Evolutionary conservation across 2,113 vertebrate genomes (phyloP).

Genomic region (Brachypteracias leptosomus): DNA sequence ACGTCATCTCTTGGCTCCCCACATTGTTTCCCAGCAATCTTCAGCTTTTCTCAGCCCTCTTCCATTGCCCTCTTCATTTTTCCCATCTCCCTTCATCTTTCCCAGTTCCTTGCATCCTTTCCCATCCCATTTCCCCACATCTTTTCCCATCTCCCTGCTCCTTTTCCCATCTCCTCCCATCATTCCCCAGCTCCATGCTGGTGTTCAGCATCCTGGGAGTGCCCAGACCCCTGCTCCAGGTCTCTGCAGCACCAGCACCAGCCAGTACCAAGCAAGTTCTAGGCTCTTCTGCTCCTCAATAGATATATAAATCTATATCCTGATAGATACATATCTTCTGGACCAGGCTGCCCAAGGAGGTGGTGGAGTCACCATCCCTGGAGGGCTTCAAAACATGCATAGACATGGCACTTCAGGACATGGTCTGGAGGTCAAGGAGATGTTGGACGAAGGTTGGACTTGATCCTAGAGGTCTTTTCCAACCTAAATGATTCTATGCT

Average conservation of each 20-base stretch:
- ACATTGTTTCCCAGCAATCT: not conserved
- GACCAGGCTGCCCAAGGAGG: no score
- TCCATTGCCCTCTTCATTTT: not conserved
- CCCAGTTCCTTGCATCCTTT: not conserved
- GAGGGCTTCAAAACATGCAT: no score
- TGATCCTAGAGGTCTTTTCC: no score
- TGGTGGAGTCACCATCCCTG: no score
- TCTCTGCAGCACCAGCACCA: not conserved
- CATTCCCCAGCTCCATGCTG: not conserved
- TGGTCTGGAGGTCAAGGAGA: no score
- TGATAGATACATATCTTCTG: not conserved
- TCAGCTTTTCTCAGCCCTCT: no score
- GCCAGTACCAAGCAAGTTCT: not conserved
- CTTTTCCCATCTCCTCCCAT: not conserved
- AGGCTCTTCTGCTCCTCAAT: not conserved
- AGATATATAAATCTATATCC: not conserved
- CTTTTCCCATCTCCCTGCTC: not conserved
- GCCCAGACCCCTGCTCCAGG: not conserved
- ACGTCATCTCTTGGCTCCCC: not conserved
- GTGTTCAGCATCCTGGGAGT: not conserved
- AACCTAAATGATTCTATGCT: no score
- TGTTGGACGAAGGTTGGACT: no score
- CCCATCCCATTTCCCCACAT: not conserved
- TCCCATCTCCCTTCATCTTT: not conserved
- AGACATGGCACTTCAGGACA: no score